Conservation (phyloP, 2,113 vertebrate species). For the Caloenas nicobarica region DNA sequence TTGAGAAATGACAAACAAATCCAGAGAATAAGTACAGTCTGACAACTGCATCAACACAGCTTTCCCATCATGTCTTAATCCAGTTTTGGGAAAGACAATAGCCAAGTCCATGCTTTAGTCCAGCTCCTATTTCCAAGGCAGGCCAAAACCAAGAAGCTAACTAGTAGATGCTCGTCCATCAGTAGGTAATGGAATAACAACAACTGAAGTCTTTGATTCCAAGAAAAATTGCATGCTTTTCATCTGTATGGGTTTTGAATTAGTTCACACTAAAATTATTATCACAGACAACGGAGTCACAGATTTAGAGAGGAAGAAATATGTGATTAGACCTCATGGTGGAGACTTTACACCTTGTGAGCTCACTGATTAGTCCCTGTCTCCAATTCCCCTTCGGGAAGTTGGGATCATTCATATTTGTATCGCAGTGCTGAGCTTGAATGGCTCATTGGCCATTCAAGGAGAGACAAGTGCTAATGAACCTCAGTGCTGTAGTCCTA, state of each 20-base stretch:
- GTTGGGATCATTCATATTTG: neutral
- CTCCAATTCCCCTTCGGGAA: neutral
- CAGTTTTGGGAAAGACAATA: neutral
- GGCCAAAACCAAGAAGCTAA: neutral
- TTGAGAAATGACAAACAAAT: neutral
- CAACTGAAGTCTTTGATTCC: neutral
- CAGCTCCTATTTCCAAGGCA: neutral
- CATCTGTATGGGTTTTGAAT: neutral
- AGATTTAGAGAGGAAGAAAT: neutral
- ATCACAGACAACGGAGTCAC: neutral
- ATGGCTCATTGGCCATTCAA: neutral
- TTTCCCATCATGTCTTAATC: neutral
- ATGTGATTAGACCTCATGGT: neutral
- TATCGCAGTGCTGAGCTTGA: neutral
- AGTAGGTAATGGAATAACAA: neutral
- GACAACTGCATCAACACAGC: neutral
- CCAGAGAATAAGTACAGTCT: neutral
- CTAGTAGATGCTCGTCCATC: neutral
- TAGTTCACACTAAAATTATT: neutral
- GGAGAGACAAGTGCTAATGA: neutral
- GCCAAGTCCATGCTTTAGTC: neutral
- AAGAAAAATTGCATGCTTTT: neutral
- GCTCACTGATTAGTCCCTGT: neutral
- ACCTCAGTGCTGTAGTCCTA: neutral
- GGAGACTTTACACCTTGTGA: neutral